Base-by-base conservation (phyloP, 2,888 invertebrate species). In the Drosophila monieri region DNA sequence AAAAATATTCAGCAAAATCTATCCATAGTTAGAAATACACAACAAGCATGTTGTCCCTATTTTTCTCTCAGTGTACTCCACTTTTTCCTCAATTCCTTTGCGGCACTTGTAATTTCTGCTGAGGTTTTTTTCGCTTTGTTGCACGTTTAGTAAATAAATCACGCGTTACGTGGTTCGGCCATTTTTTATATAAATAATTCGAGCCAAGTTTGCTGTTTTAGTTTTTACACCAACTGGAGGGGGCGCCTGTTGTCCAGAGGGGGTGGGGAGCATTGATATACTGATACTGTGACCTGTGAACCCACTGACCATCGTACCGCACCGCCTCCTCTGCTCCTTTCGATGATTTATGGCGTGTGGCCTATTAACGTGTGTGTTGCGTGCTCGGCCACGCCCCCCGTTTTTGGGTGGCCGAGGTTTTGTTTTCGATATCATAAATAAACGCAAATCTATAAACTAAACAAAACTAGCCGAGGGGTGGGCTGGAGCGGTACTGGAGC, bases 361-460 rank as follows among this genome's bases (percentile, higher is more conserved):
- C 80, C 84, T 86, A 85, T 84, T 85, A 85, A 86, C 77, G 83
- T 86, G 67, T 83, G 49, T 61, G 44, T 59, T 52, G 60, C 57
- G 62, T 56, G 57, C 57, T 58, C 23, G 12, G 53, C 47, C 39
- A 51, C 54, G 49, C 69, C 48, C 44, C 10, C 27, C 14, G 2
- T 18, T 35, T 32, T 23, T 8, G 8, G 23, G 5, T 47, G 32
- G 18, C 32, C 21, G 37, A 27, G 30, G 23, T 25, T 48, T 27
- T 18, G 52, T 49, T 49, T 23, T 21, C 53, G 65, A 47, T 68
- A 83, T 76, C 80, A 85, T 83, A 85, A 87, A 87, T 83, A 88
- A 87, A 73, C 77, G 85, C 69, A 87, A 88, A 87, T 85, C 85
- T 85, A 85, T 88, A 87, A 85, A 85, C 84, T 88, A 87, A 87